These are phyloP conservation scores for Ceyx melanurus DNA, from an alignment of 2,113 vertebrate species.

Conservation along the genomic window DNA sequence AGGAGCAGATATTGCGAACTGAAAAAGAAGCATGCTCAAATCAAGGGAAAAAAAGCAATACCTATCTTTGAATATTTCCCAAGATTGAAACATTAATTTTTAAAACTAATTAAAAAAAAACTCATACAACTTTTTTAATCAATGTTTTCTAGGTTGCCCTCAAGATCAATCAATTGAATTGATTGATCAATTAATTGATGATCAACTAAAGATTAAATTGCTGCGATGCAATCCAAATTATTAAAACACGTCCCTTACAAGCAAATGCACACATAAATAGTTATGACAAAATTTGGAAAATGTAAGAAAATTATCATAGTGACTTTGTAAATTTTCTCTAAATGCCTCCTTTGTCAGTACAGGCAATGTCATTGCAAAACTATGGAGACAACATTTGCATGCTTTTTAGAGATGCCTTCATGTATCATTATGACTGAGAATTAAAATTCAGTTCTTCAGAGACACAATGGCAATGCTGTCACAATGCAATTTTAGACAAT, in stretches of 20 bases:
- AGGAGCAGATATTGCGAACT: background rate
- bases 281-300: background rate
- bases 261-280: background rate
- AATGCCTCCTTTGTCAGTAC: background rate
- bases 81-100: background rate
- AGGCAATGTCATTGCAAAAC: background rate
- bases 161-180: background rate
- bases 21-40: background rate
- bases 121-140: background rate
- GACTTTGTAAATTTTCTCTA: background rate
- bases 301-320: background rate
- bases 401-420: background rate
- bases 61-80: background rate
- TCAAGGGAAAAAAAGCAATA: background rate
- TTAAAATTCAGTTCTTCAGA: slow-evolving; percentile 42
- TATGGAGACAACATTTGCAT: background rate
- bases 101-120: background rate
- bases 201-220: background rate
- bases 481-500: slow-evolving; percentile 55
- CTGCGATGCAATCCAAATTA: background rate
- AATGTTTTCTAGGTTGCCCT: background rate
- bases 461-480: slow-evolving; percentile 31
- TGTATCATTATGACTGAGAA: slow-evolving; percentile 37
- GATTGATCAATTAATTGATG: background rate
- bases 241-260: background rate